Evolutionary conservation across 2,888 invertebrate genomes (phyloP).

Genomic region (Amblyjoppa proteus): DNA sequence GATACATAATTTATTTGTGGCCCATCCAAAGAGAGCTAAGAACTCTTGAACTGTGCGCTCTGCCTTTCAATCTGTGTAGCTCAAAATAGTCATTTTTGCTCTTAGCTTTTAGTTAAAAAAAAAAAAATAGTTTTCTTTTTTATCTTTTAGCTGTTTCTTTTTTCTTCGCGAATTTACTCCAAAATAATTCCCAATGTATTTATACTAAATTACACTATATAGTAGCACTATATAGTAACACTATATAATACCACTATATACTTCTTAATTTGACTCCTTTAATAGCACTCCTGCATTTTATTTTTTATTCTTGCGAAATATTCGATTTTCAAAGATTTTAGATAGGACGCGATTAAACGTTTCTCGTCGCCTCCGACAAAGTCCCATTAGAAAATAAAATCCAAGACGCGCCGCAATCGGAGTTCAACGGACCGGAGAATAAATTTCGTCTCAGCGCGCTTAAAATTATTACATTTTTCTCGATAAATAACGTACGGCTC

Average conservation of each 20-base stretch:
- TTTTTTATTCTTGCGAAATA: too few relatives aligned
- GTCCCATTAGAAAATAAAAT: neutral
- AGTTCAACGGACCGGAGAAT: neutral
- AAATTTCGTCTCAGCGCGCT: neutral
- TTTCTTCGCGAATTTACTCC: too few relatives aligned
- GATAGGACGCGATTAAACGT: conserved; percentile 26
- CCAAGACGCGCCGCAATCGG: neutral
- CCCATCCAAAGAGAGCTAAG: neutral
- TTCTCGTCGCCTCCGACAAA: conserved; percentile 33
- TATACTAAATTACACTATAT: too few relatives aligned
- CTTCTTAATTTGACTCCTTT: too few relatives aligned
- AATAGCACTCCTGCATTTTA: too few relatives aligned
- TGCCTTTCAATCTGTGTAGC: neutral
- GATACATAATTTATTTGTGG: neutral
- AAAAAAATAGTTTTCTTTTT: too few relatives aligned
- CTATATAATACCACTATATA: too few relatives aligned
- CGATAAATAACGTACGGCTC: conserved; percentile 29
- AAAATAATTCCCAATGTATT: too few relatives aligned
- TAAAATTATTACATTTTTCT: neutral
- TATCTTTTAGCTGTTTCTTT: too few relatives aligned
- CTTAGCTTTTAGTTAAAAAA: too few relatives aligned
- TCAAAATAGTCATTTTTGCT: too few relatives aligned
- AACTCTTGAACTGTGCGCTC: neutral
- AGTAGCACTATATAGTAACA: too few relatives aligned
- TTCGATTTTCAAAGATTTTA: conserved; percentile 2